These are phyloP conservation scores for Trialeurodes vaporariorum DNA, from an alignment of 1,140 invertebrate species.

Conservation along the genomic window DNA sequence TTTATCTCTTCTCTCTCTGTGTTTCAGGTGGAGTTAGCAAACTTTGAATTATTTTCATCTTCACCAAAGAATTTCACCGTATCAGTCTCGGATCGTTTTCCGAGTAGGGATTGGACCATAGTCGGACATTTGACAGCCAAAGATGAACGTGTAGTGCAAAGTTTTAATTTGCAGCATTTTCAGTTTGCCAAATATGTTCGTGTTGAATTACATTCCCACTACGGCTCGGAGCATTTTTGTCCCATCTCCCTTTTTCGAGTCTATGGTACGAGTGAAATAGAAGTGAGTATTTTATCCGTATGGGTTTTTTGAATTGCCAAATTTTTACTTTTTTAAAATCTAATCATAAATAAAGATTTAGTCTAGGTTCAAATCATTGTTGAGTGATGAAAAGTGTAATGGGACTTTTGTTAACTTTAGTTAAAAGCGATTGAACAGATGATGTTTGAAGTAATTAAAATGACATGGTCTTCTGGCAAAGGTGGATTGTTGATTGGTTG, in stretches of 20 bases:
- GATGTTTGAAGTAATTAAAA: no score
- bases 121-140: constrained; percentile 78
- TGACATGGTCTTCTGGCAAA: no score
- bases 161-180: constrained; percentile 62
- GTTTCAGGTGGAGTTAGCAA: constrained; percentile 76
- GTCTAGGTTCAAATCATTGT: no score
- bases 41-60: constrained; percentile 97
- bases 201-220: constrained; percentile 82
- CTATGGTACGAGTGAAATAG: constrained; percentile 83
- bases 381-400: no score
- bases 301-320: no score
- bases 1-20: no score
- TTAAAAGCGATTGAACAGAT: no score
- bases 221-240: constrained; percentile 94
- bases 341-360: no score
- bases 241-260: constrained; percentile 85
- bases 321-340: no score
- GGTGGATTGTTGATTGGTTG: no score
- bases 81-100: constrained; percentile 79
- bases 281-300: constrained; percentile 52
- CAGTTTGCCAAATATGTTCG: constrained; percentile 90
- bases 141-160: constrained; percentile 78
- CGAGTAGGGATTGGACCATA: constrained; percentile 79
- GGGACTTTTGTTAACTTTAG: no score
- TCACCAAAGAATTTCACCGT: constrained; percentile 82